phyloP scores from a whole-genome alignment of 2,888 invertebrate genomes.

The Myopa tessellatipennis region DNA sequence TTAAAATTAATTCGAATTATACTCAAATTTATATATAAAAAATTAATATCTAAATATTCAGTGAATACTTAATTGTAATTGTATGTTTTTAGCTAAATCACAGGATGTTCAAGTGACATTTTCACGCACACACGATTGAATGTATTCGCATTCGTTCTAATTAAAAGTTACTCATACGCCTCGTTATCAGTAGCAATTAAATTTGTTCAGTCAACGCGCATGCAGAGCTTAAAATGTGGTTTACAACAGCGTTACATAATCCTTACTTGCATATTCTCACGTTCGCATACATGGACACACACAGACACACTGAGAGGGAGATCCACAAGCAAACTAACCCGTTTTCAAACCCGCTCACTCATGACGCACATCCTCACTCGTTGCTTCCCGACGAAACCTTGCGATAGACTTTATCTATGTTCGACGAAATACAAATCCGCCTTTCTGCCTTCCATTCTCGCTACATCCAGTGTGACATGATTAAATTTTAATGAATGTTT shows the following conservation, averaged over 20 bases:
- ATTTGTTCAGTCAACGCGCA: background rate
- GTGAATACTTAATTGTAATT: no score
- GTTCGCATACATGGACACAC: background rate
- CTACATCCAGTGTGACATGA: no score
- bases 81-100: no score
- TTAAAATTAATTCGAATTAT: no score
- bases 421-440: background rate
- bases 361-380: background rate
- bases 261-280: background rate
- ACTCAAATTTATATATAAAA: no score
- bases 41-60: no score
- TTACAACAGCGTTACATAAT: background rate
- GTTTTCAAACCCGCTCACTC: no score
- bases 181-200: slow-evolving; percentile 8
- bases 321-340: background rate
- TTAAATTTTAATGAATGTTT: no score
- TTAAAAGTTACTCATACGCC: slow-evolving; percentile 21
- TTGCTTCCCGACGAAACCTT: background rate
- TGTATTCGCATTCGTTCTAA: background rate
- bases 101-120: no score
- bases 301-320: background rate
- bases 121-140: background rate
- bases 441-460: no score
- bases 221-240: background rate
- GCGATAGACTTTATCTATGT: background rate